These are phyloP conservation scores for Drosophila obscura DNA, from an alignment of 1,140 invertebrate genomes.

Conservation along the genomic window DNA sequence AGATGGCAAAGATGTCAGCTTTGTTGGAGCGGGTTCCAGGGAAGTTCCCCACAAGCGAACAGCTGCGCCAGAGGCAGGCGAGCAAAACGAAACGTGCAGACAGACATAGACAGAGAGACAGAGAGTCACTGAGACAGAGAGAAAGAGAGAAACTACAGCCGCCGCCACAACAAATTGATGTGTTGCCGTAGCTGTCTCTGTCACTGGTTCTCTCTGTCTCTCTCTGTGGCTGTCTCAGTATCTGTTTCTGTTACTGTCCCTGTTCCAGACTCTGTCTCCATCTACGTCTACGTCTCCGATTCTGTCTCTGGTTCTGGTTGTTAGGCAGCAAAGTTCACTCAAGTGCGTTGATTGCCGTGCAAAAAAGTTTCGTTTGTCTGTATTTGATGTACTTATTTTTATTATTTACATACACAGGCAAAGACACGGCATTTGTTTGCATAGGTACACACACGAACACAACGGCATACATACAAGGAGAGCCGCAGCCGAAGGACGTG, in stretches of 20 bases:
- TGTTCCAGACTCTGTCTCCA: neutral
- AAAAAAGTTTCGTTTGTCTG: slow-evolving; percentile 69
- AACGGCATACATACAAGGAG: slow-evolving; percentile 16
- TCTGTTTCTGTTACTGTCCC: slow-evolving; percentile 1
- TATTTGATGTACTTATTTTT: slow-evolving; percentile 74
- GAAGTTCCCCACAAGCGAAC: slow-evolving; percentile 43
- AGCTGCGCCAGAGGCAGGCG: slow-evolving; percentile 60
- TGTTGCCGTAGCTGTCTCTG: slow-evolving; percentile 45
- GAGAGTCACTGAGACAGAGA: slow-evolving; percentile 2
- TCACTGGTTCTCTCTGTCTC: slow-evolving; percentile 13
- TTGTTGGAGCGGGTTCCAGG: slow-evolving; percentile 34
- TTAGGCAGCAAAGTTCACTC: slow-evolving; percentile 75
- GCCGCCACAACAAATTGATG: slow-evolving; percentile 52
- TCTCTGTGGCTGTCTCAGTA: slow-evolving; percentile 17
- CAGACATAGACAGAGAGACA: slow-evolving; percentile 32
- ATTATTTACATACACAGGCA: slow-evolving; percentile 65
- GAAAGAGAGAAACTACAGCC: slow-evolving; percentile 6
- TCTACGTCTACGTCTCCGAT: neutral
- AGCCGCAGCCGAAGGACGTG: slow-evolving; percentile 47
- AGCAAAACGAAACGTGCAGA: slow-evolving; percentile 5
- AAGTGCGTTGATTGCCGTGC: slow-evolving; percentile 80
- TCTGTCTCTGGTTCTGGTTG: slow-evolving; percentile 44
- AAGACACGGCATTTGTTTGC: slow-evolving; percentile 9
- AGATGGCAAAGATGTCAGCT: slow-evolving; percentile 41
- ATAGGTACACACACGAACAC: neutral